Base-by-base conservation (phyloP, 2,888 invertebrate species). In the Branchipolynoe longqiensis region DNA sequence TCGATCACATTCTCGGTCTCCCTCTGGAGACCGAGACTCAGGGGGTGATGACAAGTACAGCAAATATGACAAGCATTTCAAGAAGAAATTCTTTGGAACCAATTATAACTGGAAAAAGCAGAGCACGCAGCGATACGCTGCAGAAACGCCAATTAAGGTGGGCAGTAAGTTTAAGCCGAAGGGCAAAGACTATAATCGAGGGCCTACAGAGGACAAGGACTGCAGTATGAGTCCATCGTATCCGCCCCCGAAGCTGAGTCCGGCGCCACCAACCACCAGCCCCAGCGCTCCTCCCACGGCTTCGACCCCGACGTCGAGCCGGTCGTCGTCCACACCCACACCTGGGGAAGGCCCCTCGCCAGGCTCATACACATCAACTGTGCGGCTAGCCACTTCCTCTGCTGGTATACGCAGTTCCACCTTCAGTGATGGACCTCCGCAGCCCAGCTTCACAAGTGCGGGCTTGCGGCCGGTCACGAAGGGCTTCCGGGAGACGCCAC, bases 81-180 rank as follows among this genome's bases (percentile, higher is more conserved):
- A 89, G 85, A 89, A 89, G 74, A 89, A 89, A 73, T 88, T 89
- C 83, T 89, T 86, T 41, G 86, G 86, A 6, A 78, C 56, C 25
- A 48, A 82, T 54, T 64, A 81, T 22, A 62, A 84, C 48, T 86
- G 83, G 83, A 85, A 85, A 73, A 86, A 81, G 58, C 78, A 84
- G 33, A 86, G 69, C 31, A 48, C 86, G 12, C 86, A 84, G 64
- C 74, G 58, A 18, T 59, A 81, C n/a, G 85, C 82, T 25, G 81
- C 31, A 25, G 85, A 36, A 64, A 85, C 59, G 25, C 78, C 81
- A 33, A 41, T 64, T 6, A 83, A 83, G 69, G 28, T 83, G 0
- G 38, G 73, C 36, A 78, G 78, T 48, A 78, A 78, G 54, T 78
- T 78, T n/a, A 78, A 78, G n/a, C 85, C 85, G 0, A 87, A 87